Evolutionary conservation across 2,113 vertebrate species (phyloP).

Genomic region (Rhizomys pruinosus): DNA sequence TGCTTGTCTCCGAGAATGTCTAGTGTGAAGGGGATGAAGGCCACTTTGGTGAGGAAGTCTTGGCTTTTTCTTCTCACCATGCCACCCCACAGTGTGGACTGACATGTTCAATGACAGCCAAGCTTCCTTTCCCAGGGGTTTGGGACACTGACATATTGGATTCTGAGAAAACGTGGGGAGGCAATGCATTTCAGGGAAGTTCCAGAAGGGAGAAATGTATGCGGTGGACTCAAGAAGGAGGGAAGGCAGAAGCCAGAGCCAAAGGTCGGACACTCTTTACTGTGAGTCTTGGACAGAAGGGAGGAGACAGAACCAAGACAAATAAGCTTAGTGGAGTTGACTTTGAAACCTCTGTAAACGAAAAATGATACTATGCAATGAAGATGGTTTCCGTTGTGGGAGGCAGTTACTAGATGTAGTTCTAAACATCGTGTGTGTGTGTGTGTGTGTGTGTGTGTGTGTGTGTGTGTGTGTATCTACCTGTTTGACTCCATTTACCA

Average conservation of each 20-base stretch:
- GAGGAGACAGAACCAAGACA: neutral
- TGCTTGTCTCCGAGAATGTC: neutral
- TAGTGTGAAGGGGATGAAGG: neutral
- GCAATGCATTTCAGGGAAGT: neutral
- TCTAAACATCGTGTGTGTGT: neutral
- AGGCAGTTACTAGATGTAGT: neutral
- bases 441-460: neutral
- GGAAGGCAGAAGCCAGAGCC: neutral
- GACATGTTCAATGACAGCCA: neutral
- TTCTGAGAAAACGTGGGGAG: neutral
- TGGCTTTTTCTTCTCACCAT: neutral
- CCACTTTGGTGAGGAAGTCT: neutral
- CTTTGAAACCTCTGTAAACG: neutral
- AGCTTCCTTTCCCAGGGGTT: neutral
- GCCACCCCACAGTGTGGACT: neutral
- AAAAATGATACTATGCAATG: neutral
- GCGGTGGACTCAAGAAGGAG: neutral
- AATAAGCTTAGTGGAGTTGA: neutral
- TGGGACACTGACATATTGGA: neutral
- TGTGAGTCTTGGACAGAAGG: neutral
- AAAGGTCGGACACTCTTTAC: neutral
- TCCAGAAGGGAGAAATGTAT: neutral
- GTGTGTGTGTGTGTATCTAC: neutral
- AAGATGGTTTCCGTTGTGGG: neutral
- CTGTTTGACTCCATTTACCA: neutral